Evolutionary conservation across 2,888 invertebrate genomes (phyloP).

Genomic region (Blomia tropicalis): DNA sequence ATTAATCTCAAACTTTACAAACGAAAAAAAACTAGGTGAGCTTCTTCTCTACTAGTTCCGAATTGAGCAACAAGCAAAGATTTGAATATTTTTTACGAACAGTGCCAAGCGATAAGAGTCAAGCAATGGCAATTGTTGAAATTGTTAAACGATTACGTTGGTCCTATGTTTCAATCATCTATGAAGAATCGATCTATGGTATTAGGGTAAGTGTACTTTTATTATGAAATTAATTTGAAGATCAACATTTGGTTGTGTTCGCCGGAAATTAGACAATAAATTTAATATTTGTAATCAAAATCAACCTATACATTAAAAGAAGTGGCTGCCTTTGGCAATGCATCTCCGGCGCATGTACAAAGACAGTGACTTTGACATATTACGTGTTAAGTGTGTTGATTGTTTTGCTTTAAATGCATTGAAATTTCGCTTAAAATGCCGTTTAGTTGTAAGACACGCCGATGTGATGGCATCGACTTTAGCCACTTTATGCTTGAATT

Average conservation of each 20-base stretch:
- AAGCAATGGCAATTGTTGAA: slow-evolving; percentile 77
- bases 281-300: no score
- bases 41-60: slow-evolving; percentile 85
- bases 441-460: no score
- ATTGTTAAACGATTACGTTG: slow-evolving; percentile 68
- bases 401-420: no score
- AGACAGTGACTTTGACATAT: no score
- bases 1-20: not conserved
- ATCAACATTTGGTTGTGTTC: not conserved
- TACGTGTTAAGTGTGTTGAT: no score
- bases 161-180: slow-evolving; percentile 87
- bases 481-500: no score
- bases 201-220: slow-evolving; percentile 56
- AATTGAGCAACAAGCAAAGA: slow-evolving; percentile 78
- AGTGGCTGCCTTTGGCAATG: no score
- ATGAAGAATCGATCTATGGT: slow-evolving; percentile 89
- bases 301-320: no score
- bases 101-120: slow-evolving; percentile 84
- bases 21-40: slow-evolving; percentile 52
- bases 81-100: slow-evolving; percentile 87
- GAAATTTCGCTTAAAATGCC: no score
- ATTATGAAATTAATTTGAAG: not conserved
- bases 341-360: no score
- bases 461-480: no score
- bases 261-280: not conserved